phyloP scores from a whole-genome alignment of 2,113 vertebrate species.

The Coregonus clupeaformis region DNA sequence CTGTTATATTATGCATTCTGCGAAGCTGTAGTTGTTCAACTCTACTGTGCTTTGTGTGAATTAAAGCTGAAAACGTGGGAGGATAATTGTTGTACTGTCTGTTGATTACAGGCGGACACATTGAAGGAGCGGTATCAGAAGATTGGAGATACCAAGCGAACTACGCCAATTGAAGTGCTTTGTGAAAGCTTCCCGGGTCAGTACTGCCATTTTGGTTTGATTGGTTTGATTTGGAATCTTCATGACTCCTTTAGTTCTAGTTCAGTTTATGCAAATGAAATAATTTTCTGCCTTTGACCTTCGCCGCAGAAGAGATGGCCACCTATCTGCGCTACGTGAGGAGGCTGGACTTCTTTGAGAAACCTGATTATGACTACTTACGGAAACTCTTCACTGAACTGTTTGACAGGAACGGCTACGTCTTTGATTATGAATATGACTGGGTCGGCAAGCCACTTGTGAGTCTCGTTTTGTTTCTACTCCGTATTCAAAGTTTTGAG shows the following conservation, averaged over 20 bases:
- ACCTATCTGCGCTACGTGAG: slow-evolving; percentile 95
- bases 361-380: slow-evolving; percentile 95
- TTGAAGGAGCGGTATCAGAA: slow-evolving; percentile 98
- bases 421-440: slow-evolving; percentile 98
- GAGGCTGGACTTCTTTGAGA: slow-evolving; percentile 96
- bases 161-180: slow-evolving; percentile 92
- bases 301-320: slow-evolving; percentile 91
- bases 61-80: neutral
- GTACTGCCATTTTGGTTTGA: slow-evolving; percentile 28
- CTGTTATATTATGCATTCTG: neutral
- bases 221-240: neutral
- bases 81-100: neutral
- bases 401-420: slow-evolving; percentile 89
- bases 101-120: slow-evolving; percentile 83
- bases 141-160: slow-evolving; percentile 95
- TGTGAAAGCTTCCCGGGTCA: slow-evolving; percentile 96
- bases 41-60: neutral
- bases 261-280: slow-evolving; percentile 8
- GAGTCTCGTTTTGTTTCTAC: slow-evolving; percentile 50
- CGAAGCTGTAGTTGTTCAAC: neutral
- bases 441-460: slow-evolving; percentile 97
- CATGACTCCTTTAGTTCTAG: neutral
- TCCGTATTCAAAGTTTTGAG: neutral
- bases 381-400: slow-evolving; percentile 94
- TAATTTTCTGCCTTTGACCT: neutral